Evolutionary conservation across 2,888 invertebrate genomes (phyloP).

Genomic region (Callimorpha dominula): DNA sequence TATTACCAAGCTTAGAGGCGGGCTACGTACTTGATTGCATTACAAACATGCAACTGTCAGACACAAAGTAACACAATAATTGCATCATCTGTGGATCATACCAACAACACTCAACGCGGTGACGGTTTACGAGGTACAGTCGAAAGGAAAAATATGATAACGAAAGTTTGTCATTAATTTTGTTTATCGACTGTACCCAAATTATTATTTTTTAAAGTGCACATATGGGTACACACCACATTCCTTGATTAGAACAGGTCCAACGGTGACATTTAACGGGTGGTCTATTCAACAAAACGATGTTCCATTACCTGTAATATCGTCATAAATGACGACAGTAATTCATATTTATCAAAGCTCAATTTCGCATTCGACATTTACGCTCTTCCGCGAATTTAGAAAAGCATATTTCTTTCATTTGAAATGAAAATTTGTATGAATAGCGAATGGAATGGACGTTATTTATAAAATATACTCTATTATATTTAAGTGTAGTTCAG

Average conservation of each 20-base stretch:
- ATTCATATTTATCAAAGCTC: constrained; percentile 5
- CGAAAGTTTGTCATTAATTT: too few relatives aligned
- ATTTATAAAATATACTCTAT: constrained; percentile 33
- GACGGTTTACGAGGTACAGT: too few relatives aligned
- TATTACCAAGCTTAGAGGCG: too few relatives aligned
- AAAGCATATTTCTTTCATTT: neutral
- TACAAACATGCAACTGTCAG: too few relatives aligned
- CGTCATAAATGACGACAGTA: neutral
- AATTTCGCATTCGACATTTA: constrained; percentile 9
- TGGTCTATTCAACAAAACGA: neutral
- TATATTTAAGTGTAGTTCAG: constrained; percentile 60
- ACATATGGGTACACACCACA: neutral
- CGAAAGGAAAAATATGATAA: too few relatives aligned
- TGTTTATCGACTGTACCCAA: too few relatives aligned
- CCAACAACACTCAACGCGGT: too few relatives aligned
- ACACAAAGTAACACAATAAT: too few relatives aligned
- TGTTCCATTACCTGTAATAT: neutral
- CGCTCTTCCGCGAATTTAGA: constrained; percentile 9
- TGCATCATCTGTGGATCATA: too few relatives aligned
- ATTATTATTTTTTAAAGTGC: too few relatives aligned
- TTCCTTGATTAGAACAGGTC: neutral
- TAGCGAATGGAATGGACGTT: constrained; percentile 35
- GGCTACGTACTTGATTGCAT: too few relatives aligned
- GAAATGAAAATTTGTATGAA: constrained; percentile 18
- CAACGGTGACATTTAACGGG: neutral